Percentiles rank a stretch among this genome's conserved stretches.
phyloP scores from a whole-genome alignment of 2,113 vertebrate species.

The Galbula dea region DNA sequence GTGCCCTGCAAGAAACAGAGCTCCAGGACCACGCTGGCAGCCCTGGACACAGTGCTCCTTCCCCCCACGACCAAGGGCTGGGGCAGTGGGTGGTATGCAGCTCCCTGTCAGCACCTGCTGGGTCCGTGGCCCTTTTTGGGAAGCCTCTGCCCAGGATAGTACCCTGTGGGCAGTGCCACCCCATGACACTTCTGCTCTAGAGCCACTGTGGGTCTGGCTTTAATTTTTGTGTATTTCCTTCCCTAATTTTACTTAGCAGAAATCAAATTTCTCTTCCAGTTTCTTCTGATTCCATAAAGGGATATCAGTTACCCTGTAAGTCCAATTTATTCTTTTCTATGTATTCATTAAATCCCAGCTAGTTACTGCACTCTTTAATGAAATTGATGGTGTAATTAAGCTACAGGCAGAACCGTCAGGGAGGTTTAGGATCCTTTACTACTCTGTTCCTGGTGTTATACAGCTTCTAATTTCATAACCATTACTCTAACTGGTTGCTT shows the following conservation, averaged over 20 bases:
- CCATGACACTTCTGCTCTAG: rapidly evolving
- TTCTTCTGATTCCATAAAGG: not conserved
- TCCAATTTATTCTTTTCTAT: not conserved
- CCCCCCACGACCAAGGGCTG: not conserved
- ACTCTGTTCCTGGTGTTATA: not conserved
- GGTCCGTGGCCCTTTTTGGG: not conserved
- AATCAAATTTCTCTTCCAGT: not conserved
- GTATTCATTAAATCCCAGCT: constrained; percentile 23
- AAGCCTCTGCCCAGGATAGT: not conserved
- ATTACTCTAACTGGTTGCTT: not conserved
- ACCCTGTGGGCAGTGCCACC: not conserved
- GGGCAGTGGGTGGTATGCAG: rapidly evolving
- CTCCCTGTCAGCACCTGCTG: rapidly evolving
- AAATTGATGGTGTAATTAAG: not conserved
- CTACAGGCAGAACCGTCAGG: not conserved
- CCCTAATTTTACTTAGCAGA: not conserved
- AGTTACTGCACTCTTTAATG: not conserved
- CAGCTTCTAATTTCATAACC: not conserved
- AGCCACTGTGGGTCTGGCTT: not conserved
- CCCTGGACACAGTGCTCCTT: not conserved
- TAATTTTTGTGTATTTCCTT: not conserved
- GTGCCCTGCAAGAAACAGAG: rapidly evolving
- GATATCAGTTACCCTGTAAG: not conserved
- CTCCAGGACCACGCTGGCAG: not conserved
- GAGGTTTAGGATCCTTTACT: constrained; percentile 39